These are phyloP conservation scores for Aspidiotus rigidus DNA, from an alignment of 2,888 invertebrate genomes.

Conservation along the genomic window DNA sequence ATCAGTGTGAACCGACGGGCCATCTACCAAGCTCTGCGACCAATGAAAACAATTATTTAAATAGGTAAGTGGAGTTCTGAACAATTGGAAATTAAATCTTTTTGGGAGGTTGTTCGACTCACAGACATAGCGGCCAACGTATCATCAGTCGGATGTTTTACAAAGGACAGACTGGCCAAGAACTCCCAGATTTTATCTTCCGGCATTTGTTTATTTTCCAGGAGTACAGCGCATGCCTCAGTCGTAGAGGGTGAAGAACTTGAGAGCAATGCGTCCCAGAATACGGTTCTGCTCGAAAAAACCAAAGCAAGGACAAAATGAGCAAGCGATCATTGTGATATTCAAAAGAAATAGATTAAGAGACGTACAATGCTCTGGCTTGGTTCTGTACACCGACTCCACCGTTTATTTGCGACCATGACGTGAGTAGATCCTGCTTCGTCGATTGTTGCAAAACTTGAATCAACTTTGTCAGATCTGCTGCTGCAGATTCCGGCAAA, in stretches of 20 bases:
- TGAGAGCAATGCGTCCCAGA: constrained; percentile 17
- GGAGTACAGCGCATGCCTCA: constrained; percentile 16
- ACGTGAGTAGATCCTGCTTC: constrained; percentile 60
- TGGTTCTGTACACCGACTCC: constrained; percentile 50
- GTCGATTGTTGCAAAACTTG: constrained; percentile 56
- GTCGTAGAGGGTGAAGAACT: constrained; percentile 9
- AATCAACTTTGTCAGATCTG: constrained; percentile 55
- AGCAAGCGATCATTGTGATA: too few species aligned
- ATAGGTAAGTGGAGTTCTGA: neutral
- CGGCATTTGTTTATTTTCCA: constrained; percentile 24
- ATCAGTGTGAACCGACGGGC: constrained; percentile 39
- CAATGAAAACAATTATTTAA: neutral
- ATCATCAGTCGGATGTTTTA: constrained; percentile 26
- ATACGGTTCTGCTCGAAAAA: constrained; percentile 8
- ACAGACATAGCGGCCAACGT: constrained; percentile 20
- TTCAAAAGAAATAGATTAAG: neutral
- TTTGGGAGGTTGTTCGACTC: neutral
- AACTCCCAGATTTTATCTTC: constrained; percentile 18
- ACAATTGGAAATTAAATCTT: neutral
- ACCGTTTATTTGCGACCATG: constrained; percentile 55
- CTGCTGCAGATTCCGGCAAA: constrained; percentile 42
- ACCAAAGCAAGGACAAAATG: neutral
- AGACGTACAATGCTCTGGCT: constrained; percentile 50
- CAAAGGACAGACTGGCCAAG: constrained; percentile 18
- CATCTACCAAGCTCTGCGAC: constrained; percentile 48